phyloP scores from a whole-genome alignment of 2,797 vertebrate genomes.

The Gymnocypris eckloni region DNA sequence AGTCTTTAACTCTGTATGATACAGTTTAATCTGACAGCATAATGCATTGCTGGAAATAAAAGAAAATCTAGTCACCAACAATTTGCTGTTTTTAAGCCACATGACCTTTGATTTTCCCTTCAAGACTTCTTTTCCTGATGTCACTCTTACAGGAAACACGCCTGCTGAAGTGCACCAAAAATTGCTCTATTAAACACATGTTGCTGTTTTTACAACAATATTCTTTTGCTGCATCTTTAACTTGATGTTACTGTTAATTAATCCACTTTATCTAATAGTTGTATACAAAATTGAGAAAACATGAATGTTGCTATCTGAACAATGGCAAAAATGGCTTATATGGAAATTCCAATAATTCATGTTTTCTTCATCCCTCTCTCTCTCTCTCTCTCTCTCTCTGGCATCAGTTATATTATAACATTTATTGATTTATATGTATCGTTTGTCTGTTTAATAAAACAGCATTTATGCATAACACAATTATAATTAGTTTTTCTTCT shows the following conservation, averaged over 20 bases:
- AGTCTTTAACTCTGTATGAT: not conserved
- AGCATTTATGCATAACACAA: not conserved
- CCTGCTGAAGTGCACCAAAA: not conserved
- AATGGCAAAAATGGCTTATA: not conserved
- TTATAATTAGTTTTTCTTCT: not conserved
- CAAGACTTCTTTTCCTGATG: not conserved
- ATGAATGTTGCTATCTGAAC: not conserved
- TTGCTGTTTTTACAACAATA: not conserved
- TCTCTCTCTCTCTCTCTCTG: not conserved
- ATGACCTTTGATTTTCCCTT: not conserved
- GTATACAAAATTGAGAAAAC: not conserved
- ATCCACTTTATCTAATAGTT: not conserved
- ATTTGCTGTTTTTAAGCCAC: not conserved
- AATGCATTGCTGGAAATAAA: not conserved
- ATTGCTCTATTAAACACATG: not conserved
- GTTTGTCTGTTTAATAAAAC: not conserved
- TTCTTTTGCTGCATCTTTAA: not conserved
- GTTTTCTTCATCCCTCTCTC: not conserved
- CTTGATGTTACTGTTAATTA: not conserved
- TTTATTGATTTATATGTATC: not conserved
- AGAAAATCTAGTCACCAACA: not conserved
- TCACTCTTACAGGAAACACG: not conserved
- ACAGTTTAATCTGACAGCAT: slow-evolving; percentile 3
- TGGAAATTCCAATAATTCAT: not conserved
- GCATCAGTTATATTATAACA: not conserved